Evolutionary conservation across 2,797 vertebrate genomes (phyloP).

Genomic region (Amphiprion clarkii): DNA sequence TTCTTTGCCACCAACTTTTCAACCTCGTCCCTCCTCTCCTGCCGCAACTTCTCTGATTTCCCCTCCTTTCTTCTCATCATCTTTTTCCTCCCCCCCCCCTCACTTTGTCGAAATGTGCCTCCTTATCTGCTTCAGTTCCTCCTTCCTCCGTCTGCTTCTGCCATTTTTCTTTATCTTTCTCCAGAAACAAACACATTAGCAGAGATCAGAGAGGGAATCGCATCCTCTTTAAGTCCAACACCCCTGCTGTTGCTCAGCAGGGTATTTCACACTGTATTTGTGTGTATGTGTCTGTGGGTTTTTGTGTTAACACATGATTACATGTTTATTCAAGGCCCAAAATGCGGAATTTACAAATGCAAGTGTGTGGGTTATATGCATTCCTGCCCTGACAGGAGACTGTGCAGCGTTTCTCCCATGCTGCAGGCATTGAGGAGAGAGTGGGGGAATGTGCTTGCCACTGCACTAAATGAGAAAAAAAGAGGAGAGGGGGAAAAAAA

Average conservation of each 20-base stretch:
- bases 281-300: constrained; percentile 18
- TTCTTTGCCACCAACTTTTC: constrained; percentile 6
- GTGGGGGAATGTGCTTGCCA: constrained; percentile 78
- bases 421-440: constrained; percentile 75
- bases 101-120: background rate
- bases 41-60: background rate
- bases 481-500: constrained; percentile 32
- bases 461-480: constrained; percentile 79
- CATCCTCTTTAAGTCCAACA: constrained; percentile 47
- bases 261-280: constrained; percentile 10
- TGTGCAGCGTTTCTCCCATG: constrained; percentile 67
- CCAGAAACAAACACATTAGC: constrained; percentile 60
- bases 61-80: background rate
- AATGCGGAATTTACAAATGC: constrained; percentile 46
- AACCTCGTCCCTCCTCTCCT: background rate
- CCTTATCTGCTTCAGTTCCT: constrained; percentile 24
- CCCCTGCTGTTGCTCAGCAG: constrained; percentile 35
- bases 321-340: constrained; percentile 43
- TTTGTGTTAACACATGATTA: constrained; percentile 48
- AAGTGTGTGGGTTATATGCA: constrained; percentile 44
- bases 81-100: background rate
- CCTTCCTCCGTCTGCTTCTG: background rate
- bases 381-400: constrained; percentile 67
- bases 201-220: constrained; percentile 48
- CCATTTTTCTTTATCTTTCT: constrained; percentile 23